phyloP scores from a whole-genome alignment of 2,113 vertebrate species.

The Notarius quadriscutis region DNA sequence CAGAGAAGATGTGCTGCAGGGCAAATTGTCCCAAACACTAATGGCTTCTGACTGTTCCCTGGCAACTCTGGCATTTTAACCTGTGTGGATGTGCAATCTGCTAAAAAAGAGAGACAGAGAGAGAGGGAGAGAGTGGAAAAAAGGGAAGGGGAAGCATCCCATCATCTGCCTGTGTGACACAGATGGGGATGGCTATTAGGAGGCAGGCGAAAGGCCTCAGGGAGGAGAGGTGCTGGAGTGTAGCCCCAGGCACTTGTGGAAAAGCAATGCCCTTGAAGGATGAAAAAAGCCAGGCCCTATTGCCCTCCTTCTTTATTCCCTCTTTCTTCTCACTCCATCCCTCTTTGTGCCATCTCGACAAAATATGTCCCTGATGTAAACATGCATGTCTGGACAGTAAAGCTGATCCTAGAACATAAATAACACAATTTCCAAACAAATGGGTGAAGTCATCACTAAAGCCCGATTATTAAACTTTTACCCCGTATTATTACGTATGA shows the following conservation, averaged over 20 bases:
- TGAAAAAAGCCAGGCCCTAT: constrained; percentile 66
- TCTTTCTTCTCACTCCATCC: constrained; percentile 44
- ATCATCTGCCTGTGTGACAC: constrained; percentile 90
- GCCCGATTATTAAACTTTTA: constrained; percentile 76
- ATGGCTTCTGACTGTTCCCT: constrained; percentile 99
- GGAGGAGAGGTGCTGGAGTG: constrained; percentile 98
- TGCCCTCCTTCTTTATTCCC: constrained; percentile 63
- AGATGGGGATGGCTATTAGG: constrained; percentile 97
- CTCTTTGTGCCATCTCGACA: constrained; percentile 64
- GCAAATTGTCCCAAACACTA: constrained; percentile 99
- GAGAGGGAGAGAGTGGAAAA: constrained; percentile 18
- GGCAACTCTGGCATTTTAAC: constrained; percentile 99
- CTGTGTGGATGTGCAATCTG: constrained; percentile 93
- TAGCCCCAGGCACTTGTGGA: constrained; percentile 93
- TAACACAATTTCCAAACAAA: not conserved
- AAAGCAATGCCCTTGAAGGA: constrained; percentile 93
- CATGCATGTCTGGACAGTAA: constrained; percentile 48
- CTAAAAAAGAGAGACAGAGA: constrained; percentile 65
- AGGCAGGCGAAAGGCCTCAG: constrained; percentile 93
- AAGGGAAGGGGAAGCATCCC: constrained; percentile 82
- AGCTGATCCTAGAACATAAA: constrained; percentile 6
- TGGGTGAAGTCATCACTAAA: constrained; percentile 57
- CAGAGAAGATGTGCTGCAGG: constrained; percentile 93
- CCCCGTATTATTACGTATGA: constrained; percentile 68
- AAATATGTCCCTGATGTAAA: constrained; percentile 65